These are phyloP conservation scores for Lineus longissimus DNA, from an alignment of 1,140 invertebrate species.

Conservation along the genomic window DNA sequence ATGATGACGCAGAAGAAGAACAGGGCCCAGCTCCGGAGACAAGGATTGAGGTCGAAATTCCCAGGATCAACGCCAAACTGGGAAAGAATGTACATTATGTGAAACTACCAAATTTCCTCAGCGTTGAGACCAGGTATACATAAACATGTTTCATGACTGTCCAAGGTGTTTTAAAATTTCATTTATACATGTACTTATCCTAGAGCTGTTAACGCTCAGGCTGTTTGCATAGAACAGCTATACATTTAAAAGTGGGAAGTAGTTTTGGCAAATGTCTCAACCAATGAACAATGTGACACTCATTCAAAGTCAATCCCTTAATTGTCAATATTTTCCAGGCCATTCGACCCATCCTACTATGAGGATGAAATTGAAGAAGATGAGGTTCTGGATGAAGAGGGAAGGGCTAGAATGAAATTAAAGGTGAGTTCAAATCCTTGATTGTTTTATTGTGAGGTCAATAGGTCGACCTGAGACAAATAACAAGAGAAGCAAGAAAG, in stretches of 20 bases:
- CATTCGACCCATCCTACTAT: constrained; percentile 91
- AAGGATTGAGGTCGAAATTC: constrained; percentile 93
- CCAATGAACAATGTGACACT: too few species aligned
- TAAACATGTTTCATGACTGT: not conserved
- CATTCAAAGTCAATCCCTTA: too few species aligned
- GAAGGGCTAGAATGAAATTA: constrained; percentile 62
- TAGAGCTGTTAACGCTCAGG: not conserved
- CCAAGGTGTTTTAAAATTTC: not conserved
- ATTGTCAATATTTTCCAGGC: constrained; percentile 56
- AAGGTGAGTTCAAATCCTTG: constrained; percentile 37
- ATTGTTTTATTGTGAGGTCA: not conserved
- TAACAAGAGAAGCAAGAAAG: too few species aligned
- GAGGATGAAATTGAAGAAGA: constrained; percentile 99
- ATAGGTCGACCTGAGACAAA: not conserved
- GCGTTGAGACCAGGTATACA: constrained; percentile 55
- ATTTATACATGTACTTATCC: not conserved
- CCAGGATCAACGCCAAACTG: constrained; percentile 86
- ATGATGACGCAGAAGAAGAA: constrained; percentile 39
- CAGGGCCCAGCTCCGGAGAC: constrained; percentile 77
- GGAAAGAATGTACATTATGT: constrained; percentile 86
- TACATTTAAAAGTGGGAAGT: too few species aligned
- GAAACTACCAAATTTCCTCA: constrained; percentile 59
- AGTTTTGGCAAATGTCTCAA: too few species aligned
- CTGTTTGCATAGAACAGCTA: not conserved
- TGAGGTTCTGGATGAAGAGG: constrained; percentile 96